A percentile compares a stretch with the other conserved stretches of the same genome.
phyloP scores from a whole-genome alignment of 2,888 invertebrate genomes.

The Agrotis ipsilon region DNA sequence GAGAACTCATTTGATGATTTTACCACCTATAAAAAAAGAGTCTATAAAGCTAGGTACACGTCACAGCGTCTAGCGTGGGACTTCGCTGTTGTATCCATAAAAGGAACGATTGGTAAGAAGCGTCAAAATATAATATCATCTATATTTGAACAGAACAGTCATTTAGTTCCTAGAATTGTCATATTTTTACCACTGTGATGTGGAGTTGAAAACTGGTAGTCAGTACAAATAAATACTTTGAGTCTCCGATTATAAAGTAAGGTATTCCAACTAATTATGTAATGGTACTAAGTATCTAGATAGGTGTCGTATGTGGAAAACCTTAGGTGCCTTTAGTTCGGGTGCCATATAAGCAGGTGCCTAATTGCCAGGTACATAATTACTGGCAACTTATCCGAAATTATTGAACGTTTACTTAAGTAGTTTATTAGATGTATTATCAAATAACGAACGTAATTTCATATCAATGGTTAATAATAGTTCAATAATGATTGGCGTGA shows the following conservation, averaged over 20 bases:
- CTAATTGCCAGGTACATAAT: too few relatives aligned
- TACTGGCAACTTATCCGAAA: background rate
- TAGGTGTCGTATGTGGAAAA: too few relatives aligned
- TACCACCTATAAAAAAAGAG: too few relatives aligned
- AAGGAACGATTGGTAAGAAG: constrained; percentile 2
- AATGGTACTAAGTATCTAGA: too few relatives aligned
- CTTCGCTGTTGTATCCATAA: constrained; percentile 1
- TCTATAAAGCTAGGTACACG: constrained; percentile 1
- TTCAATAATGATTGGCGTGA: constrained; percentile 39
- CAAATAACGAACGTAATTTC: constrained; percentile 18
- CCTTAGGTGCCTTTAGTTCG: too few relatives aligned
- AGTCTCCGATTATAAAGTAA: too few relatives aligned
- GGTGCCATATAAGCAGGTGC: too few relatives aligned
- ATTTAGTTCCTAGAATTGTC: constrained; percentile 25
- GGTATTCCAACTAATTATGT: too few relatives aligned
- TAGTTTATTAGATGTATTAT: background rate
- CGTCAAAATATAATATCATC: background rate
- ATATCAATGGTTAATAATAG: constrained; percentile 38
- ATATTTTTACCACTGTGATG: constrained; percentile 13
- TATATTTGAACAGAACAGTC: constrained; percentile 12
- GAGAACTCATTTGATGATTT: too few relatives aligned
- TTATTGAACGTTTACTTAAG: background rate
- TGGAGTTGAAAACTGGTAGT: background rate
- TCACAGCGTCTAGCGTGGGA: constrained; percentile 15
- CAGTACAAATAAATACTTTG: background rate